Base-by-base conservation (phyloP, 2,888 invertebrate species). In the Dicycla oo region DNA sequence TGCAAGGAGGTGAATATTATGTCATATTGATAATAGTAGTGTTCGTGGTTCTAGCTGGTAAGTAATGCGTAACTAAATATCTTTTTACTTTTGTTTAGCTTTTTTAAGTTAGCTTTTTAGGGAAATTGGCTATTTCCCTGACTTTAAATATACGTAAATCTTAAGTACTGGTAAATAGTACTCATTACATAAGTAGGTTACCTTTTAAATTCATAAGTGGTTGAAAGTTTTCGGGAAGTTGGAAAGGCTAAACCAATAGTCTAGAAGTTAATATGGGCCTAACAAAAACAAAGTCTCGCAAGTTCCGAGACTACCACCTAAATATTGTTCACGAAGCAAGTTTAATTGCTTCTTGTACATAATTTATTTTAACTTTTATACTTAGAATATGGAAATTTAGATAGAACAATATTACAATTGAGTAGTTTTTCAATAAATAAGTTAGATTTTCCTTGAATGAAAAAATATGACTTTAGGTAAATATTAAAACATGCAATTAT, bases 1-100 rank as follows among this genome's bases (percentile, higher is more conserved):
- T 85, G 87, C 68, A 86, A 75, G 77, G 69, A 86, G 82, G 89
- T 89, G 61, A 69, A 23, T 62, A 51, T 68, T 54, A 49, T 49
- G 0, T 18, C 18, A 18, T 5, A n/a, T 30, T 30, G 2, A n/a
- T n/a, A n/a, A 30, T 30, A 15, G 30, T 53, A 13, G 26, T 53
- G 15, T 30, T 54, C 4, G 18, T 8, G 26, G 18, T 54, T 3
- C 8, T 1, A 0, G 26, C 18, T 30, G 15, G 13, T 45, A 8
- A 61, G 26, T n/a, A 47, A 20, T 53, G 8, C 7, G 8, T 8
- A 26, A 15, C 53, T 26, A 34, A n/a, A n/a, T n/a, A n/a, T n/a
- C n/a, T n/a, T n/a, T n/a, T n/a, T n/a, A n/a, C n/a, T n/a, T n/a
- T n/a, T n/a, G n/a, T n/a, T n/a, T n/a, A n/a, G n/a, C n/a, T n/a